These are phyloP conservation scores for Ptiloglossa arizonensis DNA, from an alignment of 1,140 invertebrate genomes.

Conservation along the genomic window DNA sequence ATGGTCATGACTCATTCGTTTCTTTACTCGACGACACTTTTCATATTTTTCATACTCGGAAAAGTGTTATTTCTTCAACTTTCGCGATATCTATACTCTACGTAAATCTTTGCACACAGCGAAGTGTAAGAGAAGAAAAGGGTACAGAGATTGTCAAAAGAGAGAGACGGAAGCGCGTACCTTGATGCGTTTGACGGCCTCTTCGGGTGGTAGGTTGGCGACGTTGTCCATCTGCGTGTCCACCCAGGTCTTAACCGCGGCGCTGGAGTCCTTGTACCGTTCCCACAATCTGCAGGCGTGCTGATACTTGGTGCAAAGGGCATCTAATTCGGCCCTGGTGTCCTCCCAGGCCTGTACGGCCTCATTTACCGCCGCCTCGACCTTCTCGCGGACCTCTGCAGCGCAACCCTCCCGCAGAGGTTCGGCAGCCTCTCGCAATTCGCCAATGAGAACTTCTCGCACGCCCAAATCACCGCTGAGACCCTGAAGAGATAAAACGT, in stretches of 20 bases:
- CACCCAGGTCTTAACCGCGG: constrained; percentile 87
- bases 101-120: too few species aligned
- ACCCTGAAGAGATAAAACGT: constrained; percentile 77
- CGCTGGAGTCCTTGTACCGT: constrained; percentile 88
- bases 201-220: constrained; percentile 84
- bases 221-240: constrained; percentile 87
- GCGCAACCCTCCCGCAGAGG: constrained; percentile 87
- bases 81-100: too few species aligned
- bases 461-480: constrained; percentile 85
- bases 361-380: constrained; percentile 88
- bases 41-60: too few species aligned
- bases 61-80: too few species aligned
- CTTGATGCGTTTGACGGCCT: constrained; percentile 85
- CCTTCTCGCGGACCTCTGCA: constrained; percentile 86
- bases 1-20: too few species aligned
- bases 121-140: neutral
- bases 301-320: constrained; percentile 88
- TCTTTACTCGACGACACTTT: neutral
- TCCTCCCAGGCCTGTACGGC: constrained; percentile 89
- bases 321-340: constrained; percentile 87
- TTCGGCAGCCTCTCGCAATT: constrained; percentile 86
- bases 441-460: constrained; percentile 87
- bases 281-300: constrained; percentile 90
- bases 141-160: neutral
- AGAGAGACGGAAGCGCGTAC: constrained; percentile 76